Evolutionary conservation across 2,797 vertebrate species (phyloP).

Genomic region (Macropodus opercularis): DNA sequence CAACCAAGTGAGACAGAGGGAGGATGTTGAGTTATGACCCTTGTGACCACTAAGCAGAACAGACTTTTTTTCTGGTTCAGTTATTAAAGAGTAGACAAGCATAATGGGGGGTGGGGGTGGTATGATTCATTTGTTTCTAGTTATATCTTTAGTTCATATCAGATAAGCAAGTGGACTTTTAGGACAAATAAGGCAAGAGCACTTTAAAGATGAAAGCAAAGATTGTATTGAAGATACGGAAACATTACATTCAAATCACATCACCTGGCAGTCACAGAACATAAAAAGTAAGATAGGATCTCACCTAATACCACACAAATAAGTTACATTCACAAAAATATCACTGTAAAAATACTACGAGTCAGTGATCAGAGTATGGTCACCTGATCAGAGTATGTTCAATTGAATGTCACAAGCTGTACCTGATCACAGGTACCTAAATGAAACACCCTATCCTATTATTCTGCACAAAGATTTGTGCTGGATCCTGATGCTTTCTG

Average conservation of each 20-base stretch:
- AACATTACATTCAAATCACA: conserved; percentile 82
- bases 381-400: conserved; percentile 60
- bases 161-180: conserved; percentile 38
- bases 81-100: conserved; percentile 69
- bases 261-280: conserved; percentile 77
- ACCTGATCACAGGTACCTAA: conserved; percentile 62
- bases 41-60: conserved; percentile 80
- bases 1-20: conserved; percentile 73
- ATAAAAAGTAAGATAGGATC: conserved; percentile 65
- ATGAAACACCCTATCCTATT: conserved; percentile 64
- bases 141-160: conserved; percentile 32
- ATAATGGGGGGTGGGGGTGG: conserved; percentile 30
- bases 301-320: conserved; percentile 79
- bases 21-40: conserved; percentile 78
- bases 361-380: conserved; percentile 60
- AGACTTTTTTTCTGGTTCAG: conserved; percentile 72
- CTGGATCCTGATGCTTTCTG: conserved; percentile 45
- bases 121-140: conserved; percentile 39
- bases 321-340: conserved; percentile 81
- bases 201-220: conserved; percentile 73
- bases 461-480: conserved; percentile 47
- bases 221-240: conserved; percentile 83
- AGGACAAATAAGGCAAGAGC: conserved; percentile 60
- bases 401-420: conserved; percentile 62
- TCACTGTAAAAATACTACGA: conserved; percentile 74